phyloP scores from a whole-genome alignment of 2,888 invertebrate species.

The Auanema freiburgensis region DNA sequence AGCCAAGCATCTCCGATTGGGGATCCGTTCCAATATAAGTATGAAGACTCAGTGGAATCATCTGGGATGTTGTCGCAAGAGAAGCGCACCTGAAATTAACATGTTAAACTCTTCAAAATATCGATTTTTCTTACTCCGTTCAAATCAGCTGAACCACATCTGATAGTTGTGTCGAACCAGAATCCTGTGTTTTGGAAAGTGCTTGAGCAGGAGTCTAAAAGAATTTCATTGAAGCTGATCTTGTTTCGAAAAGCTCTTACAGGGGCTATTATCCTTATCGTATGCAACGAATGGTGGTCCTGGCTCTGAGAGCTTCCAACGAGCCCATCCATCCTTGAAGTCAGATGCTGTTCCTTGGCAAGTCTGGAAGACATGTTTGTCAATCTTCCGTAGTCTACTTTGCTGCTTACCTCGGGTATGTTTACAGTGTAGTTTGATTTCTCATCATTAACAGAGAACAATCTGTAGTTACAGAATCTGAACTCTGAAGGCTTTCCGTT shows the following conservation, averaged over 20 bases:
- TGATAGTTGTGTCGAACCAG: slow-evolving; percentile 41
- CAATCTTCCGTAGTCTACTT: no score
- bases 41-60: slow-evolving; percentile 28
- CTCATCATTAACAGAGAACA: slow-evolving; percentile 33
- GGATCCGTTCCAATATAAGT: slow-evolving; percentile 44
- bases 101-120: not conserved
- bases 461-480: slow-evolving; percentile 43
- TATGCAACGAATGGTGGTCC: slow-evolving; percentile 49
- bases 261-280: slow-evolving; percentile 25
- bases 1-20: slow-evolving; percentile 40
- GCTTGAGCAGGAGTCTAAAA: slow-evolving; percentile 29
- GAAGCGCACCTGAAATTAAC: slow-evolving; percentile 29
- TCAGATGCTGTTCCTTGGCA: slow-evolving; percentile 47
- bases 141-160: slow-evolving; percentile 49
- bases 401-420: slow-evolving; percentile 26
- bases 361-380: slow-evolving; percentile 18
- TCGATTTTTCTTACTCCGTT: slow-evolving; percentile 34
- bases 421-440: slow-evolving; percentile 38
- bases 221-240: no score
- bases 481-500: slow-evolving; percentile 26
- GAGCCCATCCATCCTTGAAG: slow-evolving; percentile 52
- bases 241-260: not conserved
- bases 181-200: slow-evolving; percentile 50
- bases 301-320: slow-evolving; percentile 39
- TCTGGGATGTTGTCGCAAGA: slow-evolving; percentile 37